phyloP scores from a whole-genome alignment of 2,797 vertebrate genomes.

The Crenuchus spilurus region DNA sequence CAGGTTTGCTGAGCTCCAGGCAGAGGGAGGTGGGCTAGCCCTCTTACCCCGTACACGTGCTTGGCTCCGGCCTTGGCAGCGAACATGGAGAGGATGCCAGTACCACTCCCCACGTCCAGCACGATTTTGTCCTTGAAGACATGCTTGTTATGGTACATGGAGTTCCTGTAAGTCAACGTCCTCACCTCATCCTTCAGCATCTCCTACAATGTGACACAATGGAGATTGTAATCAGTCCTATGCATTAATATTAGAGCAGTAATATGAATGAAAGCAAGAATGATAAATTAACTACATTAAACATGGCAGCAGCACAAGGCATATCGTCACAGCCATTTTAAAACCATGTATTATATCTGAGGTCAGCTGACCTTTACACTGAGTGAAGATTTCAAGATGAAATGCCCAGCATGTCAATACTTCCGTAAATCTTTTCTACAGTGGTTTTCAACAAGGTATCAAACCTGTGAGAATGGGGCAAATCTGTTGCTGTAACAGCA shows the following conservation, averaged over 20 bases:
- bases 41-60: constrained; percentile 92
- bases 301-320: neutral
- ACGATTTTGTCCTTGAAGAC: constrained; percentile 98
- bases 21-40: constrained; percentile 19
- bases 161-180: constrained; percentile 95
- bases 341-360: neutral
- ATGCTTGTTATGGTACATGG: constrained; percentile 99
- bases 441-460: neutral
- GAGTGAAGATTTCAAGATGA: neutral
- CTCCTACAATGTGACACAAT: constrained; percentile 77
- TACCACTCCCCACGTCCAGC: constrained; percentile 96
- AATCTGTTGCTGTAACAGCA: neutral
- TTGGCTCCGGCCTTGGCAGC: constrained; percentile 97
- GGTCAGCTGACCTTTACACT: too few species aligned
- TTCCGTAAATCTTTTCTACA: neutral
- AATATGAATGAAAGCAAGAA: neutral
- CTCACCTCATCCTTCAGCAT: constrained; percentile 98
- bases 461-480: neutral
- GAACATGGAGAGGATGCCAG: constrained; percentile 97
- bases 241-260: neutral
- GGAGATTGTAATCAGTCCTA: neutral
- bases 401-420: neutral
- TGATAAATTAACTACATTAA: neutral
- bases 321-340: neutral
- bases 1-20: constrained; percentile 41